Evolutionary conservation across 2,113 vertebrate genomes (phyloP).

Genomic region (Microtus pennsylvanicus): DNA sequence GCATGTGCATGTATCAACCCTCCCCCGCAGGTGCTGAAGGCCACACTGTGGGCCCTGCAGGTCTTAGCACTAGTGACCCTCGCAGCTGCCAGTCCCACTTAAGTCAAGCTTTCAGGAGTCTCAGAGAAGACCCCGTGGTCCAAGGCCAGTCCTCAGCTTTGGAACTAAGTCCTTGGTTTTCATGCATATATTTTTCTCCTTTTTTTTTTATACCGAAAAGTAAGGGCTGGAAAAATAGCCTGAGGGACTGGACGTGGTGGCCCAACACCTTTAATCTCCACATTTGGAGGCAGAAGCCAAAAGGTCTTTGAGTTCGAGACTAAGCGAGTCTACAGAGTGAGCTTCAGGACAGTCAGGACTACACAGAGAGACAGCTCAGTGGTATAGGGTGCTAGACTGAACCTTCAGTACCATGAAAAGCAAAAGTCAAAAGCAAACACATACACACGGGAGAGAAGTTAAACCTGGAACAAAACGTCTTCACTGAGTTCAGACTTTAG

Average conservation of each 20-base stretch:
- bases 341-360: not conserved
- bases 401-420: not conserved
- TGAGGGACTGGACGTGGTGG: not conserved
- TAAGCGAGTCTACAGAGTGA: not conserved
- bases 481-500: not conserved
- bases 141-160: not conserved
- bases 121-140: not conserved
- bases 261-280: not conserved
- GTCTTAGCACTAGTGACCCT: not conserved
- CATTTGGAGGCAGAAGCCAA: not conserved
- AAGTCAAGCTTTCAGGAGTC: not conserved
- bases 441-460: not conserved
- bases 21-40: too few species aligned
- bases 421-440: not conserved
- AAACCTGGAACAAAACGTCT: not conserved
- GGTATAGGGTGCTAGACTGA: not conserved
- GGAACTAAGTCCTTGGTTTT: not conserved
- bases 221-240: not conserved
- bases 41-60: not conserved
- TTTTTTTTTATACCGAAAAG: not conserved
- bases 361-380: not conserved
- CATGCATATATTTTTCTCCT: too few species aligned
- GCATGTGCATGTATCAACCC: not conserved
- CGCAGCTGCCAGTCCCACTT: not conserved
- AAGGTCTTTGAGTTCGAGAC: not conserved